Conservation (phyloP, 2,797 vertebrate species). For the Astyanax mexicanus region DNA sequence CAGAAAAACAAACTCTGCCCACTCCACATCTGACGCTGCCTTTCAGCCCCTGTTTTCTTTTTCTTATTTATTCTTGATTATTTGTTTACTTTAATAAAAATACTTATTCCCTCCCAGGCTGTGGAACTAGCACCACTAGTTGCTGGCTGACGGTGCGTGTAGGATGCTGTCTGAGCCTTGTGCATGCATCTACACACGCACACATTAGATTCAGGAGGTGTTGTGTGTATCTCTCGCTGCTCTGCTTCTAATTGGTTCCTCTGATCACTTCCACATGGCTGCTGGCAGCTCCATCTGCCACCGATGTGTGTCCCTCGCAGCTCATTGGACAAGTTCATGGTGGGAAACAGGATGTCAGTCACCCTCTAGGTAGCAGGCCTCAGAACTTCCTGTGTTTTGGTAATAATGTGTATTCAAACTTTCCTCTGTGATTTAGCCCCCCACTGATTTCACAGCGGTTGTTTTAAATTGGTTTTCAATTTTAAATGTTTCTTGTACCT, state of each 20-base stretch:
- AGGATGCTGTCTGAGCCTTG: constrained; percentile 19
- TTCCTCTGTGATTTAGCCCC: neutral
- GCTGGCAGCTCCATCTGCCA: constrained; percentile 56
- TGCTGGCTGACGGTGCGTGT: neutral
- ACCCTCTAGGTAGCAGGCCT: constrained; percentile 43
- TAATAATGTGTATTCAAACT: neutral
- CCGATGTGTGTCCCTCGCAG: constrained; percentile 35
- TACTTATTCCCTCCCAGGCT: constrained; percentile 1
- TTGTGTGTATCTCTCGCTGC: constrained; percentile 13
- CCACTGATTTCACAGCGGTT: too few species aligned
- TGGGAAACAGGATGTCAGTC: constrained; percentile 55
- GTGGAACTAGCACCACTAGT: neutral
- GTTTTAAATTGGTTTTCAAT: too few species aligned
- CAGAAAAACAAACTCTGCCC: constrained; percentile 56
- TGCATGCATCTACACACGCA: constrained; percentile 1
- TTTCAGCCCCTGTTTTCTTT: constrained; percentile 44
- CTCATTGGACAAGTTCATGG: constrained; percentile 42
- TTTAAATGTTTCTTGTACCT: neutral
- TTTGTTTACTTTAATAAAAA: constrained; percentile 52
- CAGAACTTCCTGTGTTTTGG: constrained; percentile 19
- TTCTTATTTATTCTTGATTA: constrained; percentile 48
- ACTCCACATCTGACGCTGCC: constrained; percentile 38
- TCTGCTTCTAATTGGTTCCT: constrained; percentile 55
- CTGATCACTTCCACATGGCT: constrained; percentile 65
- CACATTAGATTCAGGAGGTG: constrained; percentile 31